These are phyloP conservation scores for Oligia strigilis DNA, from an alignment of 2,888 invertebrate species.

Conservation along the genomic window DNA sequence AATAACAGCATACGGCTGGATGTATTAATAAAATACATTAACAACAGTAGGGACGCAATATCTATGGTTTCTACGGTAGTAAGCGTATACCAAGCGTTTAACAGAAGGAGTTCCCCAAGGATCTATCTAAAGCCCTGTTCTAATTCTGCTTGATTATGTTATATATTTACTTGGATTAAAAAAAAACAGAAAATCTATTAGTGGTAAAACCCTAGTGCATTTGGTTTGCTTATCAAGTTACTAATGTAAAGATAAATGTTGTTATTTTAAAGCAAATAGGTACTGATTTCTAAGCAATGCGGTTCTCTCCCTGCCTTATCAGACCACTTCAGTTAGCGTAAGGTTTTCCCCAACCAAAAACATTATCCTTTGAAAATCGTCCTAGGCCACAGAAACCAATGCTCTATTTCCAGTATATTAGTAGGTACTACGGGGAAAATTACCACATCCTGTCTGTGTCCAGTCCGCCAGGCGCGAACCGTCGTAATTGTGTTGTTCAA, in stretches of 20 bases:
- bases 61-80: background rate
- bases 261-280: background rate
- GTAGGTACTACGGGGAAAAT: slow-evolving; percentile 11
- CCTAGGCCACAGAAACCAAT: slow-evolving; percentile 6
- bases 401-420: slow-evolving; percentile 7
- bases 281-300: slow-evolving; percentile 1
- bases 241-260: background rate
- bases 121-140: background rate
- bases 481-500: slow-evolving; percentile 26
- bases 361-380: background rate
- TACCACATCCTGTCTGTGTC: slow-evolving; percentile 32
- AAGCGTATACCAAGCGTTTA: background rate
- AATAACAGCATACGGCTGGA: background rate
- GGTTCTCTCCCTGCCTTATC: background rate
- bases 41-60: background rate
- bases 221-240: slow-evolving; percentile 2
- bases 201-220: background rate
- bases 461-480: slow-evolving; percentile 6
- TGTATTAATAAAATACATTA: background rate
- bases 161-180: background rate
- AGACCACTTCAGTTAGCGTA: background rate
- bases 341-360: slow-evolving; percentile 19
- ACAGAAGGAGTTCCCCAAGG: slow-evolving; percentile 23
- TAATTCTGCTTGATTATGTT: background rate
- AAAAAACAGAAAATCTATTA: background rate